These are phyloP conservation scores for Aphelenchoides bicaudatus DNA, from an alignment of 2,888 invertebrate genomes.

Conservation along the genomic window DNA sequence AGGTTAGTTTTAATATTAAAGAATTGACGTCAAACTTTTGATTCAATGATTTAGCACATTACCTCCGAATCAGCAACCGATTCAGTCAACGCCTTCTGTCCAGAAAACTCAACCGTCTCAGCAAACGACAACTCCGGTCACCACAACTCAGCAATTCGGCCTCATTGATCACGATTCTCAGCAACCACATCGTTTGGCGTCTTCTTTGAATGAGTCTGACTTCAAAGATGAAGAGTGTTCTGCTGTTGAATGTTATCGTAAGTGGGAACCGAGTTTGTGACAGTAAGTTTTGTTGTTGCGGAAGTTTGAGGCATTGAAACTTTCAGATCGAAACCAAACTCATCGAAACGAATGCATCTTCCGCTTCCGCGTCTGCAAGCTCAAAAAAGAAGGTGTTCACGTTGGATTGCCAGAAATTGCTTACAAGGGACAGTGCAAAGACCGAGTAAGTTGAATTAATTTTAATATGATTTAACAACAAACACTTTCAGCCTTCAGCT, in stretches of 20 bases:
- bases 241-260: slow-evolving; percentile 39
- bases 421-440: slow-evolving; percentile 20
- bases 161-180: no score
- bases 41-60: no score
- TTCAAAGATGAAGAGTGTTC: slow-evolving; percentile 27
- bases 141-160: no score
- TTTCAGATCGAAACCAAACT: slow-evolving; percentile 40
- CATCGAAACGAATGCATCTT: slow-evolving; percentile 50
- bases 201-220: neutral
- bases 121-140: no score
- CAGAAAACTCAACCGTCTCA: no score
- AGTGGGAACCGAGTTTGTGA: slow-evolving; percentile 51
- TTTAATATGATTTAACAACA: neutral
- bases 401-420: slow-evolving; percentile 23
- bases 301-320: no score
- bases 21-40: no score
- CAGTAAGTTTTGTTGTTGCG: no score
- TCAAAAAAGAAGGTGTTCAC: slow-evolving; percentile 16
- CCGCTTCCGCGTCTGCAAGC: slow-evolving; percentile 44
- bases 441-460: slow-evolving; percentile 10
- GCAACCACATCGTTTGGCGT: neutral
- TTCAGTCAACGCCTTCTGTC: no score
- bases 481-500: neutral
- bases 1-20: no score
- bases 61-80: no score